Conservation (phyloP, 2,888 invertebrate genomes). For the Criorhina ranunculi region DNA sequence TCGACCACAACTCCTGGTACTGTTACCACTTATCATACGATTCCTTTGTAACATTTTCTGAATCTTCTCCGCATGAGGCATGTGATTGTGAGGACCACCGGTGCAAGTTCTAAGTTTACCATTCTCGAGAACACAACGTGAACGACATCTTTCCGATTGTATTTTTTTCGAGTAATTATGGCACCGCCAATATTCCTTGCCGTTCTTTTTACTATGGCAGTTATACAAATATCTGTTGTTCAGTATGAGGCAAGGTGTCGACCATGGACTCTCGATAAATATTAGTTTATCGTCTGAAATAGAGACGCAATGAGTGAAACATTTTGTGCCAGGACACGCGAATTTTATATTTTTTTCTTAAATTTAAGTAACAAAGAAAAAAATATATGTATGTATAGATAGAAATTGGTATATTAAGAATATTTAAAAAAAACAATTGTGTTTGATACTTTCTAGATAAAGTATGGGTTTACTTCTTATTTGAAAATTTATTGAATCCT, state of each 20-base stretch:
- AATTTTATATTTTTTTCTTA: conserved; percentile 30
- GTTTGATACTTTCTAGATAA: conserved; percentile 21
- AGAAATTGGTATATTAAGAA: background rate
- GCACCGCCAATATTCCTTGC: conserved; percentile 84
- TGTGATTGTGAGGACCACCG: conserved; percentile 84
- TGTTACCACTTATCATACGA: conserved; percentile 77
- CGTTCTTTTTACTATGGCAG: conserved; percentile 84
- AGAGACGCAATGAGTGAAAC: conserved; percentile 62
- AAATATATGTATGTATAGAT: background rate
- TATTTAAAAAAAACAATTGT: conserved; percentile 37
- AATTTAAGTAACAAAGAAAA: conserved; percentile 23
- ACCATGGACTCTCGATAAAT: conserved; percentile 84
- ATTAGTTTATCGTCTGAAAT: conserved; percentile 79
- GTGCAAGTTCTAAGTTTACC: conserved; percentile 83
- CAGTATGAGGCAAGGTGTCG: conserved; percentile 84
- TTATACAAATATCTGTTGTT: conserved; percentile 83
- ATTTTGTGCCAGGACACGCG: conserved; percentile 39
- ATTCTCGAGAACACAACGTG: conserved; percentile 84
- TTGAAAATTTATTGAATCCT: conserved; percentile 59
- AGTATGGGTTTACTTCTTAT: conserved; percentile 3
- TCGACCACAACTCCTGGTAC: conserved; percentile 13
- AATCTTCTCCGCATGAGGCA: conserved; percentile 84
- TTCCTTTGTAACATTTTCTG: conserved; percentile 83
- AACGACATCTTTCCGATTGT: conserved; percentile 83
- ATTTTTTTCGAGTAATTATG: conserved; percentile 84